phyloP scores from a whole-genome alignment of 2,797 vertebrate species.

The Cossypha niveicapilla region DNA sequence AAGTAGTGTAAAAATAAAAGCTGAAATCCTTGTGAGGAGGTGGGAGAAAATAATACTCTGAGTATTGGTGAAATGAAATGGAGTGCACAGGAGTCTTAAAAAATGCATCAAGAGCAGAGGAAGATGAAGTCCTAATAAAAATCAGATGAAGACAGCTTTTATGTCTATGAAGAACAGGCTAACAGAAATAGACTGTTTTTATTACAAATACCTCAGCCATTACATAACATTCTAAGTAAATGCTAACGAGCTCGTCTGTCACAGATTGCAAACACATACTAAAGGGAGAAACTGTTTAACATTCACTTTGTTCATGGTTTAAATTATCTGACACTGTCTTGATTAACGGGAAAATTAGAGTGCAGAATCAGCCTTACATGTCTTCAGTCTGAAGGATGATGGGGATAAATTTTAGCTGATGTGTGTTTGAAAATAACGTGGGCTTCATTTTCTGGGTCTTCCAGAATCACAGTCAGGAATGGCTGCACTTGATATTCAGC shows the following conservation, averaged over 20 bases:
- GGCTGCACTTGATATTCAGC: not conserved
- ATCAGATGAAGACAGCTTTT: conserved; percentile 49
- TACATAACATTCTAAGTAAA: conserved; percentile 45
- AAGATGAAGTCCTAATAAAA: conserved; percentile 55
- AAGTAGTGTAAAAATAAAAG: not conserved
- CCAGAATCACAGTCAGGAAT: not conserved
- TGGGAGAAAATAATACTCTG: not conserved
- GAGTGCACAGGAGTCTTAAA: not conserved
- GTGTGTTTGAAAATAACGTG: not conserved
- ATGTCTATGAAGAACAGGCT: conserved; percentile 26
- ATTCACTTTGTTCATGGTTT: not conserved
- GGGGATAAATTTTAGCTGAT: not conserved
- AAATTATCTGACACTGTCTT: not conserved
- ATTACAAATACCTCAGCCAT: conserved; percentile 57
- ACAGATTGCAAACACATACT: not conserved
- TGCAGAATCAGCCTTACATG: not conserved
- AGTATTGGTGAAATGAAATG: not conserved
- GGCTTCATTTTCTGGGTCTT: not conserved
- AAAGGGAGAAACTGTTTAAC: not conserved
- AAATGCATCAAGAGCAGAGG: not conserved
- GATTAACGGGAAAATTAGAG: not conserved
- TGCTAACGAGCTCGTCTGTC: conserved; percentile 4
- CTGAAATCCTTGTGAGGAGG: not conserved
- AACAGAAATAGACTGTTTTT: conserved; percentile 60
- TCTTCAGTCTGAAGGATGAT: not conserved